Evolutionary conservation across 1,140 invertebrate species (phyloP).

Genomic region (Drosophila funebris): DNA sequence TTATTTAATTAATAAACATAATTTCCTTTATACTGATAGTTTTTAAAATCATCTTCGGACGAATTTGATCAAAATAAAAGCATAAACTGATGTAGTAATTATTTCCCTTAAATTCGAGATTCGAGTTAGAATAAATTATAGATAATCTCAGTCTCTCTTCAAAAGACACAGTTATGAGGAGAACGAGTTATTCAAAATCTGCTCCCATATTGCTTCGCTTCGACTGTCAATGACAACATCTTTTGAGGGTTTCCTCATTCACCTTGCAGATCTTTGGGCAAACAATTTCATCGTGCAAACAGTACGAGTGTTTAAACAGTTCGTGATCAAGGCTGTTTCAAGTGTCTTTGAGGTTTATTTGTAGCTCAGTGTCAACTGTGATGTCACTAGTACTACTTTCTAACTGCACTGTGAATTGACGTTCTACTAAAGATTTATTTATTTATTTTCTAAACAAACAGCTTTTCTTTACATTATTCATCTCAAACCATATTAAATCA

Average conservation of each 20-base stretch:
- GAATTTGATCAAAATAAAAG: too few relatives aligned
- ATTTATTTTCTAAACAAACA: too few relatives aligned
- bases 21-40: too few relatives aligned
- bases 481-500: too few relatives aligned
- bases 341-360: background rate
- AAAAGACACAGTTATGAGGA: background rate
- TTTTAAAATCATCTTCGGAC: too few relatives aligned
- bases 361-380: background rate
- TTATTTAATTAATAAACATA: too few relatives aligned
- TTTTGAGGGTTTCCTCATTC: constrained; percentile 4
- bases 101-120: too few relatives aligned
- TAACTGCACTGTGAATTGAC: background rate
- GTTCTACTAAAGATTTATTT: too few relatives aligned
- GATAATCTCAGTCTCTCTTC: too few relatives aligned
- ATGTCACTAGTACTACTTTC: background rate
- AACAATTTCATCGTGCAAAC: constrained; percentile 8
- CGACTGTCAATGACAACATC: background rate
- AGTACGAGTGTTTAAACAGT: background rate
- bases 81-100: too few relatives aligned
- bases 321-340: constrained; percentile 6
- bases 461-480: too few relatives aligned
- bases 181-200: background rate
- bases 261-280: constrained; percentile 9
- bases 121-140: too few relatives aligned
- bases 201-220: background rate